phyloP scores from a whole-genome alignment of 2,113 vertebrate genomes.

The Platycercus adscitus region DNA sequence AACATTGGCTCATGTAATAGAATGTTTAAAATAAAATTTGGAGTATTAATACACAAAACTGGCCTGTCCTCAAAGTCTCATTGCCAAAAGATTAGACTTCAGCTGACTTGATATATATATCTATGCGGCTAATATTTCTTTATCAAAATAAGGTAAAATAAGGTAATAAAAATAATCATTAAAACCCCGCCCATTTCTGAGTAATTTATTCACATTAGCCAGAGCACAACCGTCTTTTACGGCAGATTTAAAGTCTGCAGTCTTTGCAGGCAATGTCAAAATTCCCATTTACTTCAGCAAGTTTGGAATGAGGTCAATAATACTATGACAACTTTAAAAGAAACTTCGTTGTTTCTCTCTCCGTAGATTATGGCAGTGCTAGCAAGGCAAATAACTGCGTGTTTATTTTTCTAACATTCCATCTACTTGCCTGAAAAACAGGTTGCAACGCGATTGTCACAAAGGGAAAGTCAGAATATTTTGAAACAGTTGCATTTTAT shows the following conservation, averaged over 20 bases:
- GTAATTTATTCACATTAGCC: neutral
- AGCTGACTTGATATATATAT: neutral
- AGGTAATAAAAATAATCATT: neutral
- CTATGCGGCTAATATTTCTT: neutral
- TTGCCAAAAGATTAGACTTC: neutral
- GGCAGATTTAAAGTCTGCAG: neutral
- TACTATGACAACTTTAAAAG: neutral
- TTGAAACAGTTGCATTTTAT: slow-evolving; percentile 40
- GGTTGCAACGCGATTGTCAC: neutral
- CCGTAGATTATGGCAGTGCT: neutral
- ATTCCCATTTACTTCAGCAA: neutral
- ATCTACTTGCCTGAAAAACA: slow-evolving; percentile 39
- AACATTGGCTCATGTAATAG: neutral
- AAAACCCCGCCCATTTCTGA: neutral
- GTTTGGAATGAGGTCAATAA: neutral
- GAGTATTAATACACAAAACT: neutral
- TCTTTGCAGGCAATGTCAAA: neutral
- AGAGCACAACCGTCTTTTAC: neutral
- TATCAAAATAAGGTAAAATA: neutral
- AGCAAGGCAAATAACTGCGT: neutral
- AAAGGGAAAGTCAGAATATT: slow-evolving; percentile 24
- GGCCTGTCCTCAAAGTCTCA: neutral
- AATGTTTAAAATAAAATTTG: neutral
- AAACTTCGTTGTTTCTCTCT: neutral
- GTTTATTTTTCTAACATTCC: slow-evolving; percentile 59